Evolutionary conservation across 2,797 vertebrate species (phyloP), one percentile per base, ranked within the genome.

Genomic region (Pangasius sanitwongsei): DNA sequence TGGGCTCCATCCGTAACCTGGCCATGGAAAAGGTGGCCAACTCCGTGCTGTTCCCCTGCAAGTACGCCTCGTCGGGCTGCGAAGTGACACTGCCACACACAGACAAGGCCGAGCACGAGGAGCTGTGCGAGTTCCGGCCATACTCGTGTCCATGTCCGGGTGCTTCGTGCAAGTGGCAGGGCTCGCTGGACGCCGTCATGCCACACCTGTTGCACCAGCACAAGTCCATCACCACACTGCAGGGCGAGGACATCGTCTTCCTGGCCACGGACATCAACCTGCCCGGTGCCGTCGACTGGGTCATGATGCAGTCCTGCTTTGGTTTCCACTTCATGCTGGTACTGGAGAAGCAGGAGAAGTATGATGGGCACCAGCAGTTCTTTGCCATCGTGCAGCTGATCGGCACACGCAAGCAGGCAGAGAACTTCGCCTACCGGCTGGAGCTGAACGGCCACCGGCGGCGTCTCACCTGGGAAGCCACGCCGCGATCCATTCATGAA

Each of bases 11-110:
- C 93, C 97, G 98, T 91, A 99, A 99, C 96, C 95, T 99, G 97
- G 99, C 99, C 86, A 99, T 99, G 99, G 99, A 99, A 95, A 99
- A 99, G 93, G 99, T 99, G 94, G 99, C 99, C 91, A 99, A 99
- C 94, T 99, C 98, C 0, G 98, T 99, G 95, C 97, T 99, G 6
- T 99, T 99, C 92, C 98, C 98, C 0, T 99, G 98, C 95, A 99
- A 99, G 96, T 99, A 99, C 2, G 98, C 98, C 90, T 98, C 98
- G 4, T 99, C 98, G 93, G 96, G 96, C 90, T 96, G 96, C 20
- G 92, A 92, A 84, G 92, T 96, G 92, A 94, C 96, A 0, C 94
- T 96, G 0, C 96, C 96, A 91, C 96, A 96, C 94, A 96, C 90
- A 0, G 95, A 96, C 92, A 97, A 97, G 87, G 95, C 96, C 0